Percentiles rank a stretch among this genome's conserved stretches.
Evolutionary conservation across 2,888 invertebrate genomes (phyloP).

Genomic region (Drosophila ustulata): DNA sequence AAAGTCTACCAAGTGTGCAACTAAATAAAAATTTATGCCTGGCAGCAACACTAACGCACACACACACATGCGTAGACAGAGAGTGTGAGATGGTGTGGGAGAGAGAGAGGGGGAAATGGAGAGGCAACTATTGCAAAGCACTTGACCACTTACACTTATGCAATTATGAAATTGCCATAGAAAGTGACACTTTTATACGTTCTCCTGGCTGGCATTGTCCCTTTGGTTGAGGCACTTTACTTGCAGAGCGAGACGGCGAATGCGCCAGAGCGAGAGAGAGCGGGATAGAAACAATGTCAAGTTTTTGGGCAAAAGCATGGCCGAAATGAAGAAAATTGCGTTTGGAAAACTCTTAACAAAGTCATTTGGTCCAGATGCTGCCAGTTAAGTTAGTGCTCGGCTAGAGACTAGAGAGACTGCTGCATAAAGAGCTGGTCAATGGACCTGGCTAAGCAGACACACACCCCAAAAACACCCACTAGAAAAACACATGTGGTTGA

Average conservation of each 20-base stretch:
- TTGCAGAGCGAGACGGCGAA: background rate
- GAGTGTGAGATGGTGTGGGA: constrained; percentile 1
- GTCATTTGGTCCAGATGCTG: constrained; percentile 79
- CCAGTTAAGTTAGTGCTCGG: constrained; percentile 67
- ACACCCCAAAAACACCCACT: constrained; percentile 34
- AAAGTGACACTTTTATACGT: constrained; percentile 81
- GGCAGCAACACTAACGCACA: constrained; percentile 8
- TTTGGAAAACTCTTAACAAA: constrained; percentile 80
- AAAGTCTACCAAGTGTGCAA: constrained; percentile 63
- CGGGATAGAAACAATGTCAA: constrained; percentile 26
- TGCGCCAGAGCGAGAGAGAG: constrained; percentile 2
- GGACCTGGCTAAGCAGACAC: constrained; percentile 25
- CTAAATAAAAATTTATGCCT: constrained; percentile 75
- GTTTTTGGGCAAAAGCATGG: constrained; percentile 40
- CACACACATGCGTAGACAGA: background rate
- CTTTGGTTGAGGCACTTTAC: constrained; percentile 36
- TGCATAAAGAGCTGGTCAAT: constrained; percentile 20
- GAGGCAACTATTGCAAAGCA: constrained; percentile 67
- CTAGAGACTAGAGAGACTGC: constrained; percentile 20
- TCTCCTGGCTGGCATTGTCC: constrained; percentile 67
- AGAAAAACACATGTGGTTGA: constrained; percentile 71
- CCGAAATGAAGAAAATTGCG: constrained; percentile 76
- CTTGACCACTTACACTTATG: constrained; percentile 82
- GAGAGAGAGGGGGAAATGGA: constrained; percentile 1
- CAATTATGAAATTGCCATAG: constrained; percentile 82